phyloP scores from a whole-genome alignment of 2,113 vertebrate genomes.

The Microtus richardsoni region DNA sequence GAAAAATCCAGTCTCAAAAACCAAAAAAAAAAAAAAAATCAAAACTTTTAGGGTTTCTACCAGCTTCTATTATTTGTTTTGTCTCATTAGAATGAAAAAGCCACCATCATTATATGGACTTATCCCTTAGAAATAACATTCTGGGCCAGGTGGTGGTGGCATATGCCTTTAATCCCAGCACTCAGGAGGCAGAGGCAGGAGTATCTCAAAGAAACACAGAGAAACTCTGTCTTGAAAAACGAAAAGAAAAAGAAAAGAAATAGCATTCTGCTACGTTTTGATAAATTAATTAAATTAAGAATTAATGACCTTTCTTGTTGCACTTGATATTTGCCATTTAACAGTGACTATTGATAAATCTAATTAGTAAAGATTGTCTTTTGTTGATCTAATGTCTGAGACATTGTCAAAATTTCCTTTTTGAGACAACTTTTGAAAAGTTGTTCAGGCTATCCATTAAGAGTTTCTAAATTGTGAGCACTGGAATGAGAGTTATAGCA shows the following conservation, averaged over 20 bases:
- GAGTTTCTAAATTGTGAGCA: neutral
- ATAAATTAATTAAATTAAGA: neutral
- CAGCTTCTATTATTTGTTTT: neutral
- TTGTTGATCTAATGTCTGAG: neutral
- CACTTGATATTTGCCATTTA: neutral
- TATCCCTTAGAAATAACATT: neutral
- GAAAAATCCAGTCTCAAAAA: no score
- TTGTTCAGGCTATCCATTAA: neutral
- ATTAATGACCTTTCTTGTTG: neutral
- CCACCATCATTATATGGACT: neutral
- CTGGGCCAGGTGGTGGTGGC: no score
- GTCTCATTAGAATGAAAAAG: neutral
- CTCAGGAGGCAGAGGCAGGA: no score
- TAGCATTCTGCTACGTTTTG: neutral
- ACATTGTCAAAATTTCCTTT: neutral
- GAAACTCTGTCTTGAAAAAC: no score
- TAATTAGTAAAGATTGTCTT: neutral
- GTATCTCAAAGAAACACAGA: no score
- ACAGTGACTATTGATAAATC: neutral
- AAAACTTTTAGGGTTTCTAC: neutral
- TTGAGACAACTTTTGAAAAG: neutral
- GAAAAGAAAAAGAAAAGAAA: neutral
- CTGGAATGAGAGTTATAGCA: neutral
- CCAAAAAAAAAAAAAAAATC: no score
- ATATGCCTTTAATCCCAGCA: no score